Evolutionary conservation across 92 coral and sea anemone genomes (phyloP).

Genomic region (Montipora capitata): DNA sequence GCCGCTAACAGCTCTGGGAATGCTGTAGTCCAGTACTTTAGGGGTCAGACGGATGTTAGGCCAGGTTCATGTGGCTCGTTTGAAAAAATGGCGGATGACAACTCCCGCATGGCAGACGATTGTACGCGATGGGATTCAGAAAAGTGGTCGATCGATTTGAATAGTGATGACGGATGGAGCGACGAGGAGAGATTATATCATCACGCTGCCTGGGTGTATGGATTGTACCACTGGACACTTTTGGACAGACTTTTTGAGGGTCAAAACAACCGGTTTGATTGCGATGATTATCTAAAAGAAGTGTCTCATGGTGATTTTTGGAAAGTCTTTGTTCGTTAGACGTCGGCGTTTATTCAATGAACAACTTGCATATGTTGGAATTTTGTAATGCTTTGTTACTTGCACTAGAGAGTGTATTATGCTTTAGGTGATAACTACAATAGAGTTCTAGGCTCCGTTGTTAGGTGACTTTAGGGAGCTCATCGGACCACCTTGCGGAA

Average conservation of each 20-base stretch:
- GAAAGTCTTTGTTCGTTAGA: no score
- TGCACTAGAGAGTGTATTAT: no score
- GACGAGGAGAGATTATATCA: neutral
- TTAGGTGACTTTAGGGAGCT: no score
- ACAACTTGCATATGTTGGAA: no score
- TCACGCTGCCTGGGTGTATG: neutral
- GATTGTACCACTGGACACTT: neutral
- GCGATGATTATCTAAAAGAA: neutral
- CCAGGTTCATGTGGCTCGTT: neutral
- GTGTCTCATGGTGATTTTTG: neutral
- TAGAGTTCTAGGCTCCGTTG: no score
- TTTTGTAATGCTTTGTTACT: no score
- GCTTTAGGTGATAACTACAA: no score
- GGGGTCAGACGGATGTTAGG: neutral
- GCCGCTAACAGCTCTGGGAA: constrained; percentile 13
- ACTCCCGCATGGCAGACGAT: neutral
- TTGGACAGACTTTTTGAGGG: no score
- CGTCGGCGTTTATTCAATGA: no score
- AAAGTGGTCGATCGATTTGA: no score
- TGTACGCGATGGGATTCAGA: neutral
- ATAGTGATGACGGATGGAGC: no score
- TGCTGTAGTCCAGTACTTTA: constrained; percentile 5
- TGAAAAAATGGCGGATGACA: neutral
- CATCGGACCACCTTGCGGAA: no score
- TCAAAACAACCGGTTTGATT: neutral